Evolutionary conservation across 2,888 invertebrate species (phyloP).

Genomic region (Microctonus brassicae): DNA sequence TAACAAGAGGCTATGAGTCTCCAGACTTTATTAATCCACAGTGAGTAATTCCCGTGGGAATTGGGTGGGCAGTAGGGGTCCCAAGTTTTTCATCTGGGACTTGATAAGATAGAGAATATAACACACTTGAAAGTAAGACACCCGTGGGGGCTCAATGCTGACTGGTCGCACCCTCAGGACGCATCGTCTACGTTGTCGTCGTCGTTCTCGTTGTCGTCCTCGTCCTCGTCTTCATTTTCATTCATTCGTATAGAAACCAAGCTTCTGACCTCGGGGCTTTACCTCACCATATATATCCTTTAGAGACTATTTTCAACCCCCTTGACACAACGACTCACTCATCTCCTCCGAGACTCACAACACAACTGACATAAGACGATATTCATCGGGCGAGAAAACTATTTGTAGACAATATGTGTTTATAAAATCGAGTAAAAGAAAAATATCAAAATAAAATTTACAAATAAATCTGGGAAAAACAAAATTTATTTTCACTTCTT

Average conservation of each 20-base stretch:
- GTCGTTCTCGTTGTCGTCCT: constrained; percentile 42
- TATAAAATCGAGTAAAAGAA: constrained; percentile 32
- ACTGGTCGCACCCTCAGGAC: constrained; percentile 61
- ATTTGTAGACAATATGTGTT: background rate
- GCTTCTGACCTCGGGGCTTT: constrained; percentile 27
- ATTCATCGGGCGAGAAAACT: constrained; percentile 41
- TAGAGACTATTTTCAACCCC: constrained; percentile 32
- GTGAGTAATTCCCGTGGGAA: constrained; percentile 68
- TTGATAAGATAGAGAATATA: constrained; percentile 44
- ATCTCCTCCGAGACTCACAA: constrained; percentile 50
- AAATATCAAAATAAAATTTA: background rate
- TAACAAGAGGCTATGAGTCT: constrained; percentile 33
- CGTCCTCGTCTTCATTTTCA: constrained; percentile 38
- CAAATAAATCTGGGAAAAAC: constrained; percentile 17
- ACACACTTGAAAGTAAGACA: constrained; percentile 53
- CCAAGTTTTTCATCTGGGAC: constrained; percentile 56
- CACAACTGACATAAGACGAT: constrained; percentile 44
- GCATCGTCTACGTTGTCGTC: constrained; percentile 40
- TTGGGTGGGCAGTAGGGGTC: constrained; percentile 52
- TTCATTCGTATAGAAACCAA: constrained; percentile 27
- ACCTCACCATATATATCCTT: background rate
- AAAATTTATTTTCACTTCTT: constrained; percentile 5
- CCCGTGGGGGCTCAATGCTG: constrained; percentile 60
- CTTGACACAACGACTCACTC: constrained; percentile 32
- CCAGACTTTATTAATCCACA: constrained; percentile 62